Evolutionary conservation across 2,797 vertebrate genomes (phyloP).

Genomic region (Tinamus major): DNA sequence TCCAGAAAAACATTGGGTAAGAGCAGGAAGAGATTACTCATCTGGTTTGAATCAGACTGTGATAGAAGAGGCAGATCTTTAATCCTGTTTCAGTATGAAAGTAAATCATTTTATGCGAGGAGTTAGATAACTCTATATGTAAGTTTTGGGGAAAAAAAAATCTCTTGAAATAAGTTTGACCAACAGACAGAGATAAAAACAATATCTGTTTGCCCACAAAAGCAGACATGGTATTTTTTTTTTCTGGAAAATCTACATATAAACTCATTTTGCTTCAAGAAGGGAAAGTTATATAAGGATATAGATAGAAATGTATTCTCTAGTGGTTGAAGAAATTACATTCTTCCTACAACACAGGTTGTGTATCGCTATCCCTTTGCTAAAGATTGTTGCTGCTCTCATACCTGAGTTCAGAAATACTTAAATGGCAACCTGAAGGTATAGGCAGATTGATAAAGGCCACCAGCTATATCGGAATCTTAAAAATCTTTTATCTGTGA

Average conservation of each 20-base stretch:
- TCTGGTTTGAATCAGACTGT: background rate
- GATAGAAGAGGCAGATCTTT: background rate
- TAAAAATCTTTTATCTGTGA: background rate
- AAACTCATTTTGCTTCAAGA: constrained; percentile 3
- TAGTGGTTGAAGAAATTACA: background rate
- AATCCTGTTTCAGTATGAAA: constrained; percentile 14
- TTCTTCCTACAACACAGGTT: background rate
- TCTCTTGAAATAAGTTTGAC: background rate
- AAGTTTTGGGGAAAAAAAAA: background rate
- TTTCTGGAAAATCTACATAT: background rate
- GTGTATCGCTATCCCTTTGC: background rate
- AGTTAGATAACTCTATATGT: background rate
- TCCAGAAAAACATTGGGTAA: accelerated
- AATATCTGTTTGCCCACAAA: constrained; percentile 14
- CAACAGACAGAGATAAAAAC: constrained; percentile 6
- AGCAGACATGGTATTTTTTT: background rate
- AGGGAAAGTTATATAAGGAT: background rate
- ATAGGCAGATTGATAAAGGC: background rate
- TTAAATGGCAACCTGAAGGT: background rate
- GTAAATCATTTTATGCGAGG: background rate
- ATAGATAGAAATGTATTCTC: background rate
- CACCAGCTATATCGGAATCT: background rate
- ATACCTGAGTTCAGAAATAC: background rate
- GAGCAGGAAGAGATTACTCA: background rate
- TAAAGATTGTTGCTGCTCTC: background rate